Percentiles rank a stretch among this genome's conserved stretches.
phyloP scores from a whole-genome alignment of 2,113 vertebrate genomes.

The Pseudolaguvia tuberculata region DNA sequence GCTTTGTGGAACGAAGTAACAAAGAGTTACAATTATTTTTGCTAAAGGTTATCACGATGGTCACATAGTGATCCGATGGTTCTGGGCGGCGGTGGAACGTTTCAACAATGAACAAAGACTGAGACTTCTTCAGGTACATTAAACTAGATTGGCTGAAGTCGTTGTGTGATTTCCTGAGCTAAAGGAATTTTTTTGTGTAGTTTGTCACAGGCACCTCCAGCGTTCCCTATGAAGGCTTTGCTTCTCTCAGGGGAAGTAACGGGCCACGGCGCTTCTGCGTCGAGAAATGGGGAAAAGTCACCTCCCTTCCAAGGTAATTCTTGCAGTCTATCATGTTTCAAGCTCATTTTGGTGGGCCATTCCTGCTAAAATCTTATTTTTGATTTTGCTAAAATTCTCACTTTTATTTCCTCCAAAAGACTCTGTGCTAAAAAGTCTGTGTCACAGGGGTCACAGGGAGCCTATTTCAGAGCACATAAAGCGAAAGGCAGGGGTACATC shows the following conservation, averaged over 20 bases:
- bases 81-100: conserved; percentile 97
- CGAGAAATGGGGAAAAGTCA: conserved; percentile 98
- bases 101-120: conserved; percentile 98
- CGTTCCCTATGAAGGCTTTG: conserved; percentile 95
- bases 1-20: no score
- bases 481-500: no score
- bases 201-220: conserved; percentile 98
- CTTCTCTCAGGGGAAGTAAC: conserved; percentile 90
- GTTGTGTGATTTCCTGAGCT: not conserved
- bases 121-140: conserved; percentile 85
- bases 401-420: no score
- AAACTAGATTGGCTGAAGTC: not conserved
- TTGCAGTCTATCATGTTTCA: not conserved
- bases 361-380: not conserved
- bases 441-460: no score
- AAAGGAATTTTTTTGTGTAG: conserved; percentile 60
- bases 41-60: conserved; percentile 93
- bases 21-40: not conserved
- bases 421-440: no score
- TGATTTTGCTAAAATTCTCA: no score
- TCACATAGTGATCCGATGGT: conserved; percentile 98
- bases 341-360: not conserved
- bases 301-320: conserved; percentile 89
- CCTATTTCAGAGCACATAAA: no score
- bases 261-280: conserved; percentile 94